Percentiles rank a stretch among this genome's conserved stretches.
These are phyloP conservation scores for Numenius arquata DNA, from an alignment of 2,113 vertebrate species.

Conservation along the genomic window DNA sequence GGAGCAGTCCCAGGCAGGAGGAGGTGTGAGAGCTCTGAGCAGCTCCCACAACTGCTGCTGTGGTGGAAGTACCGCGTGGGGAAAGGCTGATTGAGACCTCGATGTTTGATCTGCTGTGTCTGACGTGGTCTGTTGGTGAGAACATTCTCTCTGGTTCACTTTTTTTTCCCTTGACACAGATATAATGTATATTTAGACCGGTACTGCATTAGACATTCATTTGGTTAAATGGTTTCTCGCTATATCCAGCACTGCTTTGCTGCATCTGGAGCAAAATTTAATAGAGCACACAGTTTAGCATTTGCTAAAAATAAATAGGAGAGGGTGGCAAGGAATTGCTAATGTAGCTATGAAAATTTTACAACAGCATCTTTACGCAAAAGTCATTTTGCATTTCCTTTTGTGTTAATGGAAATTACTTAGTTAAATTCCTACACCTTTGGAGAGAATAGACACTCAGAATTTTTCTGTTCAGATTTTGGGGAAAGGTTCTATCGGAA, in stretches of 20 bases:
- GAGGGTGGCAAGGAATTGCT: neutral
- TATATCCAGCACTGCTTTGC: neutral
- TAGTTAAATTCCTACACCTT: neutral
- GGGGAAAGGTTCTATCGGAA: neutral
- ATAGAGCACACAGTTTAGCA: neutral
- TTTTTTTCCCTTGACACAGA: neutral
- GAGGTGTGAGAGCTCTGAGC: neutral
- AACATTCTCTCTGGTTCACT: neutral
- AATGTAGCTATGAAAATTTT: neutral
- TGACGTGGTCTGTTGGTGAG: neutral
- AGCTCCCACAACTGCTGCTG: neutral
- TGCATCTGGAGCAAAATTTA: conserved; percentile 22
- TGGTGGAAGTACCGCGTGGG: neutral
- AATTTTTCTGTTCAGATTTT: neutral
- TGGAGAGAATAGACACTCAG: neutral
- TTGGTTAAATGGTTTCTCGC: conserved; percentile 6
- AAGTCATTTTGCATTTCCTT: neutral
- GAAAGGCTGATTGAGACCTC: neutral
- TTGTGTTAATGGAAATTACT: neutral
- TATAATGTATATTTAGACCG: neutral
- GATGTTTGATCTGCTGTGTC: neutral
- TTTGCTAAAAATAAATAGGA: conserved; percentile 24
- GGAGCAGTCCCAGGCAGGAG: neutral
- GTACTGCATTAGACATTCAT: neutral
- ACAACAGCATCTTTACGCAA: neutral